These are phyloP conservation scores for Lordiphosa stackelbergi DNA, from an alignment of 1,140 invertebrate genomes.

Conservation along the genomic window DNA sequence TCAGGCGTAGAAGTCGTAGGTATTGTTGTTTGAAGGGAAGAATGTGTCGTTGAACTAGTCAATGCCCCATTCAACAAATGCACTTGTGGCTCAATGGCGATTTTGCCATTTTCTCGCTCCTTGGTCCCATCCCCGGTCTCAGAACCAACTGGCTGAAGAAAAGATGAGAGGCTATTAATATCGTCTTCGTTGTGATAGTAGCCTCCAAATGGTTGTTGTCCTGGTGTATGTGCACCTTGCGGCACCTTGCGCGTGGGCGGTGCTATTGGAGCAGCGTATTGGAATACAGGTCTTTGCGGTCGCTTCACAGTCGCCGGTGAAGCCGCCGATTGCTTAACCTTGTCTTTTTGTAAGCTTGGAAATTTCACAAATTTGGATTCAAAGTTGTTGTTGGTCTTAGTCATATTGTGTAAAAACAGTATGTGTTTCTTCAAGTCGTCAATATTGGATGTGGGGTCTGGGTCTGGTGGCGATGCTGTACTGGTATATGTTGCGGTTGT, in stretches of 20 bases:
- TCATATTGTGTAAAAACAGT: conserved; percentile 72
- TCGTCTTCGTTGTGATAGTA: conserved; percentile 59
- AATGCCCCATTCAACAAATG: conserved; percentile 53
- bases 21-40: conserved; percentile 5
- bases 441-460: conserved; percentile 57
- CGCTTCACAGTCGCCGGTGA: conserved; percentile 33
- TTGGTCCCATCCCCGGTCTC: neutral
- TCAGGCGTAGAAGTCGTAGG: conserved; percentile 24
- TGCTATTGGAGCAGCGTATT: conserved; percentile 63
- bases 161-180: conserved; percentile 21
- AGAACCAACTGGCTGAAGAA: conserved; percentile 31
- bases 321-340: conserved; percentile 31
- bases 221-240: conserved; percentile 29
- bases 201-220: conserved; percentile 50
- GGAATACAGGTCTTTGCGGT: conserved; percentile 55
- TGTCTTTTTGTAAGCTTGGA: conserved; percentile 67
- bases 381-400: conserved; percentile 70
- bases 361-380: conserved; percentile 76
- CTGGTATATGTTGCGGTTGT: conserved; percentile 31
- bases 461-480: conserved; percentile 28
- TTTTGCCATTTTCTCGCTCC: conserved; percentile 26
- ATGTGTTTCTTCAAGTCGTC: conserved; percentile 76
- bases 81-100: conserved; percentile 59
- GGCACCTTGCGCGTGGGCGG: conserved; percentile 58
- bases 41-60: conserved; percentile 22